These are phyloP conservation scores for Haliclona indistincta DNA, from an alignment of 37 sponge, comb jelly and placozoan genomes.

Conservation along the genomic window DNA sequence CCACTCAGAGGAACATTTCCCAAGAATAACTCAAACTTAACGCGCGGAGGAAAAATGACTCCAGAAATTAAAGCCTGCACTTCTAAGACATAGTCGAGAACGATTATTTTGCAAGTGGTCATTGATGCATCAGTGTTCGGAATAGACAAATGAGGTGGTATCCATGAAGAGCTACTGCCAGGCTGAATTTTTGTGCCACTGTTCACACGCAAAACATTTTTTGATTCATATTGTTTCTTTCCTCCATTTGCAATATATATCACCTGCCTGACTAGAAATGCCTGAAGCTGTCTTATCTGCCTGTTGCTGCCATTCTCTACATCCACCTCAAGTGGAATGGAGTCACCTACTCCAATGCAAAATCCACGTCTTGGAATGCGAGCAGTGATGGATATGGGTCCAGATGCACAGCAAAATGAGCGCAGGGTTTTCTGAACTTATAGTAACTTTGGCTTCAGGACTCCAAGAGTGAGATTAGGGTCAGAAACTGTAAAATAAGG, in stretches of 20 bases:
- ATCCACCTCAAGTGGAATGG: slow-evolving; percentile 26
- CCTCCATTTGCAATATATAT: slow-evolving; percentile 47
- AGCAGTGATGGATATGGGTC: slow-evolving; percentile 48
- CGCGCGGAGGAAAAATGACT: slow-evolving; percentile 12
- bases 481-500: too few relatives aligned
- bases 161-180: neutral
- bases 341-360: slow-evolving; percentile 56
- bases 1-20: slow-evolving; percentile 54
- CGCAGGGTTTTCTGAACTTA: slow-evolving; percentile 52
- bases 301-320: slow-evolving; percentile 52
- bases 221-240: too few relatives aligned
- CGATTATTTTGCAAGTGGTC: slow-evolving; percentile 22
- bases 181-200: neutral
- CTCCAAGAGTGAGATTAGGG: too few relatives aligned
- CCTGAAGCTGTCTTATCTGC: slow-evolving; percentile 22
- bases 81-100: slow-evolving; percentile 12
- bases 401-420: slow-evolving; percentile 77
- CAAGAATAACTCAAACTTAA: slow-evolving; percentile 25
- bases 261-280: slow-evolving; percentile 16
- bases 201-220: too few relatives aligned
- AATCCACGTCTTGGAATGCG: slow-evolving; percentile 45
- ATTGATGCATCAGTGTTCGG: slow-evolving; percentile 25
- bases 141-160: slow-evolving; percentile 16
- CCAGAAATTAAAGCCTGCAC: slow-evolving; percentile 28
- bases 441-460: slow-evolving; percentile 11